Evolutionary conservation across 2,888 invertebrate genomes (phyloP), one percentile per base, ranked within the genome.

Genomic region (Amphipyra berbera): DNA sequence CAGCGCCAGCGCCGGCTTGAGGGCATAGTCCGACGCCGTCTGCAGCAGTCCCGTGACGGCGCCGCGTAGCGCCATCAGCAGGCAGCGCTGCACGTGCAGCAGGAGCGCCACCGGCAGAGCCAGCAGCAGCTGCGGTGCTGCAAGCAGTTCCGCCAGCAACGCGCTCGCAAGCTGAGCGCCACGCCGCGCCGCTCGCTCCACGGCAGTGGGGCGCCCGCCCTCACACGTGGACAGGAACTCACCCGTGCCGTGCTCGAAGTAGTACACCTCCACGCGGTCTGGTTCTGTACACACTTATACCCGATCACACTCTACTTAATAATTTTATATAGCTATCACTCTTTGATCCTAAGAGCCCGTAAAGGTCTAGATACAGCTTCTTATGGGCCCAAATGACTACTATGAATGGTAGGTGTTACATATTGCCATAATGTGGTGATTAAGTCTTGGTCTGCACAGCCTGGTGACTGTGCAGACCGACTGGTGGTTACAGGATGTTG

Each of bases 1-100:
- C 40, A 96, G 96, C 38, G 97, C 96, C 66, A 97, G 88, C 52
- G 96, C 88, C 12, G 97, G 97, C 87, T 97, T 97, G 57, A 97
- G 86, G 78, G 96, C 95, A 82, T 96, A 96, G 90, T 97, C 97
- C 0, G 97, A 83, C 61, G 65, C 61, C 40, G 85, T 78, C 65
- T 79, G 84, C 76, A 85, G 72, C 45, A 79, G 72, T 33, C 86
- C 89, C 45, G 76, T 59, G 14, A 69, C 72, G 30, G 79, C 80
- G 71, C 79, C 84, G 50, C 88, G 87, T 69, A 63, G 74, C 68
- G 72, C 57, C 63, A 60, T 54, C 78, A 89, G 81, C 70, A 61
- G 63, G 13, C 44, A 33, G 62, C 58, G 63, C 61, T 40, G 68
- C 52, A 50, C 38, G 33, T 53, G 69, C 80, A 97, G 97, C 54